phyloP scores from a whole-genome alignment of 2,797 vertebrate species.

The Nyctibius grandis region DNA sequence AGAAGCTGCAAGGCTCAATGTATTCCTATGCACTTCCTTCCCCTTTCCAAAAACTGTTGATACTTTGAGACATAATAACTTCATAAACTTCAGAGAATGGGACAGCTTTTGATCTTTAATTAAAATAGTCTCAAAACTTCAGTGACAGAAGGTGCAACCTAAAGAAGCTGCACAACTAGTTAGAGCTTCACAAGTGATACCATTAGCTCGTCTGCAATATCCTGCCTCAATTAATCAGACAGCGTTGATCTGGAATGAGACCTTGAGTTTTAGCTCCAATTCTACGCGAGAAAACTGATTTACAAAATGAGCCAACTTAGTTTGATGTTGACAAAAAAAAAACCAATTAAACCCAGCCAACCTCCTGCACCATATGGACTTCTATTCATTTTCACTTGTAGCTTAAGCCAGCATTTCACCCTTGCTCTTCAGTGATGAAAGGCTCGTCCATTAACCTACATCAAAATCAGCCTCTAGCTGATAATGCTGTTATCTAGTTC shows the following conservation, averaged over 20 bases:
- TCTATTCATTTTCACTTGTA: conserved; percentile 35
- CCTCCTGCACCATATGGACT: conserved; percentile 45
- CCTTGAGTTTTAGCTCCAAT: conserved; percentile 39
- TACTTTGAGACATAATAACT: neutral
- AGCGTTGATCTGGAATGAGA: conserved; percentile 31
- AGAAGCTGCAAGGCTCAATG: neutral
- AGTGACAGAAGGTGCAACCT: conserved; percentile 26
- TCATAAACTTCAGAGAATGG: neutral
- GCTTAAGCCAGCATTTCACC: conserved; percentile 41
- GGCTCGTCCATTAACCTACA: neutral
- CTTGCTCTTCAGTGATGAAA: neutral
- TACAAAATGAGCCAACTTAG: conserved; percentile 50
- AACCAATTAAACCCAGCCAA: conserved; percentile 40
- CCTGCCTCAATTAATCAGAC: conserved; percentile 31
- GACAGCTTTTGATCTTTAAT: neutral
- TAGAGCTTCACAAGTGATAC: conserved; percentile 7
- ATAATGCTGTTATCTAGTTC: neutral
- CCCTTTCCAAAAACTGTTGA: neutral
- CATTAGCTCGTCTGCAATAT: conserved; percentile 42
- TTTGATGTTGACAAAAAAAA: conserved; percentile 46
- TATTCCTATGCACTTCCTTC: neutral
- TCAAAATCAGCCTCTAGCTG: neutral
- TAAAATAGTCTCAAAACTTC: conserved; percentile 1
- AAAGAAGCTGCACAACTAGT: conserved; percentile 1
- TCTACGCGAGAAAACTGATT: conserved; percentile 32